These are phyloP conservation scores for Sinocyclocheilus rhinocerous DNA, from an alignment of 2,113 vertebrate species.

Conservation along the genomic window DNA sequence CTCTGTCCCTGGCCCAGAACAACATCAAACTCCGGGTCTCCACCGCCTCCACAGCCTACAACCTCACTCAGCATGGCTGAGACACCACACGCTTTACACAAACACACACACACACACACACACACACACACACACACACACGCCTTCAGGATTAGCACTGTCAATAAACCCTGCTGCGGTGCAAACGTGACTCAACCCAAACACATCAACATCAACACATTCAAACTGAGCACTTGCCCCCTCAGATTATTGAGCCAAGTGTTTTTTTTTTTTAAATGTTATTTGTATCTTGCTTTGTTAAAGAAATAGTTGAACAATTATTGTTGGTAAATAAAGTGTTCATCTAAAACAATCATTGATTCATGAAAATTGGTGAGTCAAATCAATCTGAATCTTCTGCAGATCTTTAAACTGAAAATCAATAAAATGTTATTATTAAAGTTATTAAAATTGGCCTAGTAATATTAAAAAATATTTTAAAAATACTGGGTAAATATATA, in stretches of 20 bases:
- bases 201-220: background rate
- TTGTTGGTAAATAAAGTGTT: background rate
- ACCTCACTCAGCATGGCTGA: constrained; percentile 80
- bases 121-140: background rate
- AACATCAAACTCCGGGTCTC: constrained; percentile 68
- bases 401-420: background rate
- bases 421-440: no score
- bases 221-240: background rate
- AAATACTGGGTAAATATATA: no score
- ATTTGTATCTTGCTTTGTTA: background rate
- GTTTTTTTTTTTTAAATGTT: no score
- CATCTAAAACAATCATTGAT: background rate
- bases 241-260: background rate
- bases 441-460: no score
- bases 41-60: constrained; percentile 65
- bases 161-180: constrained; percentile 19
- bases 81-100: constrained; percentile 81
- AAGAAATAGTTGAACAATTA: background rate
- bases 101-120: background rate
- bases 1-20: constrained; percentile 74
- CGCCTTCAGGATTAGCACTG: constrained; percentile 5
- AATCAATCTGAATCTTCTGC: background rate
- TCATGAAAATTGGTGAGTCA: background rate
- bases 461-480: no score
- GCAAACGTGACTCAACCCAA: constrained; percentile 19